phyloP scores from a whole-genome alignment of 2,888 invertebrate genomes.

The Mythimna impura region DNA sequence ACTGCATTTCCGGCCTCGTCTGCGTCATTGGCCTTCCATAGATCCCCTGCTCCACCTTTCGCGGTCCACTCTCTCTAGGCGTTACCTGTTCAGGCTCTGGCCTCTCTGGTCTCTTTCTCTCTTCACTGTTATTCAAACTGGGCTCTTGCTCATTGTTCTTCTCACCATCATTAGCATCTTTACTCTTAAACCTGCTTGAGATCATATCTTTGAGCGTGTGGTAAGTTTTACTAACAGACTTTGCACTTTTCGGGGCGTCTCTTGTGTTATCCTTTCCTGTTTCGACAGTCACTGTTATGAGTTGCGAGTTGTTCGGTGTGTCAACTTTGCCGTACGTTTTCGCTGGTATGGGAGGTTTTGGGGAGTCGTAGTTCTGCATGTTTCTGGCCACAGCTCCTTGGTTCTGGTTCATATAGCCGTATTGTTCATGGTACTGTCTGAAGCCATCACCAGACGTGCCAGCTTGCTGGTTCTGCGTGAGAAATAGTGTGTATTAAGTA shows the following conservation, averaged over 20 bases:
- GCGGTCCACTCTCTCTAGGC: conserved; percentile 83
- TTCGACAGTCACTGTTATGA: conserved; percentile 91
- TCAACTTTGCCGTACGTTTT: conserved; percentile 86
- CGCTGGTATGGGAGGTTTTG: conserved; percentile 87
- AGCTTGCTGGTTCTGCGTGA: conserved; percentile 88
- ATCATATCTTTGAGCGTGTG: conserved; percentile 96
- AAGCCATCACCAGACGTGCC: conserved; percentile 85
- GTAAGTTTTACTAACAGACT: conserved; percentile 94
- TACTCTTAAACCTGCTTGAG: conserved; percentile 94
- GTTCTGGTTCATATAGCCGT: conserved; percentile 86
- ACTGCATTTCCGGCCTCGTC: conserved; percentile 87
- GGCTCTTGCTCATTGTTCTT: conserved; percentile 87
- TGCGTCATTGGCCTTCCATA: conserved; percentile 91
- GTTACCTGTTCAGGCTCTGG: conserved; percentile 85
- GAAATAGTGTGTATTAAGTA: conserved; percentile 64
- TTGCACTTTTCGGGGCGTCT: conserved; percentile 90
- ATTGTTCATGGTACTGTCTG: conserved; percentile 89
- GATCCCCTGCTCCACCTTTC: conserved; percentile 91
- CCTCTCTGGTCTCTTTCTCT: conserved; percentile 86
- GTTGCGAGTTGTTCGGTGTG: conserved; percentile 85
- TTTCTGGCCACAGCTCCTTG: conserved; percentile 82
- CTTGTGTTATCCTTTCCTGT: conserved; percentile 90
- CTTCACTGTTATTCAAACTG: conserved; percentile 92
- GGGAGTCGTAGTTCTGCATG: conserved; percentile 85
- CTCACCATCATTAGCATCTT: conserved; percentile 89